Conservation (phyloP, 2,888 invertebrate species). For the Himalopsyche kuldschensis region DNA sequence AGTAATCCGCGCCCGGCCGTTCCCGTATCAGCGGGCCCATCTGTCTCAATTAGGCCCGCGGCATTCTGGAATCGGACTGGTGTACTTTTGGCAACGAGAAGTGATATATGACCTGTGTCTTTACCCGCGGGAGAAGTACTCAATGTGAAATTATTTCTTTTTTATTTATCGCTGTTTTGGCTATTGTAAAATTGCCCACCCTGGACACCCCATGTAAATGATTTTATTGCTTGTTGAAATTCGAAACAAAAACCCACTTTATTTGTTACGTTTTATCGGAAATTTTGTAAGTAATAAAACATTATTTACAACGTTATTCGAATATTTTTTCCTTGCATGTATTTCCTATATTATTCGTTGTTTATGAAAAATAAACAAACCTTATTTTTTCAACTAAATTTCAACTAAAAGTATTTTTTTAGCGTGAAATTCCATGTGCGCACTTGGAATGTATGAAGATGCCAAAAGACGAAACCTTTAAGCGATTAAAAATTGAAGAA, state of each 20-base stretch:
- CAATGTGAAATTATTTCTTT: neutral
- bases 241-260: neutral
- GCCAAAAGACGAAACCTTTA: too few relatives aligned
- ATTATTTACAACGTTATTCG: too few relatives aligned
- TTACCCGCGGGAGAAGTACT: neutral
- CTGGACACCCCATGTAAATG: neutral
- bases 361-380: too few relatives aligned
- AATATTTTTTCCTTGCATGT: too few relatives aligned
- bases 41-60: slow-evolving; percentile 36
- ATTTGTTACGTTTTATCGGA: neutral
- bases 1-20: slow-evolving; percentile 11
- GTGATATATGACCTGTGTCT: neutral
- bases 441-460: too few relatives aligned
- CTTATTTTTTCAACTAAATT: too few relatives aligned
- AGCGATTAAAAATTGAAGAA: too few relatives aligned
- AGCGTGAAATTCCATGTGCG: too few relatives aligned
- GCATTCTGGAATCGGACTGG: slow-evolving; percentile 12
- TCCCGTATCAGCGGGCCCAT: slow-evolving; percentile 26
- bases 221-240: neutral
- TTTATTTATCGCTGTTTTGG: neutral
- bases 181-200: neutral
- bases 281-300: too few relatives aligned
- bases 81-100: neutral
- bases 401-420: too few relatives aligned
- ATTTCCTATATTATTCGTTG: too few relatives aligned